Conservation (phyloP, 2,797 vertebrate genomes). For the Salarias fasciatus region DNA sequence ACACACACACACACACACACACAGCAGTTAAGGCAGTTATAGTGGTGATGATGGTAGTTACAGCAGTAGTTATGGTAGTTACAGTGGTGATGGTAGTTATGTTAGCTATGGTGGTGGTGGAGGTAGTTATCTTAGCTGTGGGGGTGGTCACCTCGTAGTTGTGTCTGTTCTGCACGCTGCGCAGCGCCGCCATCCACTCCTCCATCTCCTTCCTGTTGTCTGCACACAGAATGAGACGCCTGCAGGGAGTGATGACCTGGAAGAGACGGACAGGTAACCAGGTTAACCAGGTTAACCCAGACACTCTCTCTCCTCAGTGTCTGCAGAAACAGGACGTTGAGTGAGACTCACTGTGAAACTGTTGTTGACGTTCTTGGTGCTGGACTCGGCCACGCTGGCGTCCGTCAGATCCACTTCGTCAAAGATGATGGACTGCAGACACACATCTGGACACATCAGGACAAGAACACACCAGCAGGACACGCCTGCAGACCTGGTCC, state of each 20-base stretch:
- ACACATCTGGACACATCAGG: too few relatives aligned
- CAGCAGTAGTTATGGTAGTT: too few relatives aligned
- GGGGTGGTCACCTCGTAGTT: constrained; percentile 92
- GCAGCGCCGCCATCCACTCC: constrained; percentile 96
- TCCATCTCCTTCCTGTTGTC: constrained; percentile 99
- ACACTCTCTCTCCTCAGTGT: too few relatives aligned
- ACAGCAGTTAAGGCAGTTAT: too few relatives aligned
- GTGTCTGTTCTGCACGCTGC: constrained; percentile 92
- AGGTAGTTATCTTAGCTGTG: too few relatives aligned
- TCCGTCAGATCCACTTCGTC: constrained; percentile 97
- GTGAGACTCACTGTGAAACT: constrained; percentile 94
- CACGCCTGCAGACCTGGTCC: background rate
- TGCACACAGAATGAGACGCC: constrained; percentile 93
- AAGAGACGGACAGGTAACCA: background rate
- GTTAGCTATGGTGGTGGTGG: too few relatives aligned
- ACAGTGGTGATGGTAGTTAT: too few relatives aligned
- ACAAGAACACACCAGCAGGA: too few relatives aligned
- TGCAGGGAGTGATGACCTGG: constrained; percentile 95
- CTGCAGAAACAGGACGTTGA: too few relatives aligned
- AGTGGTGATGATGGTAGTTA: too few relatives aligned
- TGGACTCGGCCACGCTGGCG: constrained; percentile 96
- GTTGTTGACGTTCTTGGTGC: constrained; percentile 99
- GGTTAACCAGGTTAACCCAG: too few relatives aligned
- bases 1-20: constrained; percentile 23
- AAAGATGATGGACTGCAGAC: constrained; percentile 94